These are phyloP conservation scores for Hydrophis major DNA, from an alignment of 2,797 vertebrate species.

Conservation along the genomic window DNA sequence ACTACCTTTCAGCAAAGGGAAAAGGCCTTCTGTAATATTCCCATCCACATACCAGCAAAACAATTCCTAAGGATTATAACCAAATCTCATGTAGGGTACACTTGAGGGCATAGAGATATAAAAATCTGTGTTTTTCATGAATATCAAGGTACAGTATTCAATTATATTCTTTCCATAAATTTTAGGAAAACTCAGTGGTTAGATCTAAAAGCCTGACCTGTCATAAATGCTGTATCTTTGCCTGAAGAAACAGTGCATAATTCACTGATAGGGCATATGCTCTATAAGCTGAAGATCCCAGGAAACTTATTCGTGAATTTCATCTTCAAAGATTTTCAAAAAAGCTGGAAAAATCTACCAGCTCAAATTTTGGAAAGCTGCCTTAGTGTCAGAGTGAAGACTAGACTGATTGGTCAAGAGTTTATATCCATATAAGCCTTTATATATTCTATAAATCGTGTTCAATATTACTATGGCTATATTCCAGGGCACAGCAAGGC, in stretches of 20 bases:
- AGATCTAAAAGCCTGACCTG: background rate
- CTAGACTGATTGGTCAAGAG: background rate
- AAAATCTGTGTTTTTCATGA: background rate
- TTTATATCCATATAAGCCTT: background rate
- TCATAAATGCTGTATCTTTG: background rate
- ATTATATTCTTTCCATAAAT: background rate
- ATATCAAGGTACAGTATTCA: background rate
- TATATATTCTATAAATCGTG: background rate
- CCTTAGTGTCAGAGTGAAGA: background rate
- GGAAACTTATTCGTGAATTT: background rate
- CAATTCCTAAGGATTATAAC: background rate
- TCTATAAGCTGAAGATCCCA: background rate
- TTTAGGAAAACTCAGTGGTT: background rate
- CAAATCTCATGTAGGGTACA: background rate
- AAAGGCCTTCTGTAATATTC: background rate
- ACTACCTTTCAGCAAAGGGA: background rate
- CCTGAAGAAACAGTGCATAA: background rate
- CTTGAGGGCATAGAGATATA: background rate
- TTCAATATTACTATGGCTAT: background rate
- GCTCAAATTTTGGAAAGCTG: background rate
- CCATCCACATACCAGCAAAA: background rate
- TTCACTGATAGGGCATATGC: background rate
- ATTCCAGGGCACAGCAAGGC: background rate
- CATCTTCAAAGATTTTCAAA: background rate
- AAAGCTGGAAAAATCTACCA: background rate